phyloP scores from a whole-genome alignment of 2,888 invertebrate species.

The Scaptomyza polygonia region DNA sequence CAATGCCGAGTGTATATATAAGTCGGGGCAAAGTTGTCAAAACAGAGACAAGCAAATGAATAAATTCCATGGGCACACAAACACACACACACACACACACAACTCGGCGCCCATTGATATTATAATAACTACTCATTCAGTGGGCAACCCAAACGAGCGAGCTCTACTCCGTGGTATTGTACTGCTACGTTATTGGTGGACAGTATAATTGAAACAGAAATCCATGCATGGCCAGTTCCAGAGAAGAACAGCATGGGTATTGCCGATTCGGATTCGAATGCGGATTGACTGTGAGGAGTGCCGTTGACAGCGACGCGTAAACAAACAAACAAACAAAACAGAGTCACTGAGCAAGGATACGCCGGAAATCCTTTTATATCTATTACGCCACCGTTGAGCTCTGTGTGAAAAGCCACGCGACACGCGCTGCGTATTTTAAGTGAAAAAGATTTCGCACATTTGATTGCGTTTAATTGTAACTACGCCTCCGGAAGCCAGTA shows the following conservation, averaged over 20 bases:
- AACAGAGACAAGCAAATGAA: constrained; percentile 76
- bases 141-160: constrained; percentile 8
- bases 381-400: constrained; percentile 61
- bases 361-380: constrained; percentile 69
- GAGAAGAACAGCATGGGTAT: constrained; percentile 22
- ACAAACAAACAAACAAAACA: constrained; percentile 38
- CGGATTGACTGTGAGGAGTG: constrained; percentile 60
- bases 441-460: constrained; percentile 34
- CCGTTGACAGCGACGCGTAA: constrained; percentile 55
- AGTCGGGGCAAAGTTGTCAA: constrained; percentile 68
- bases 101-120: constrained; percentile 73
- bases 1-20: constrained; percentile 54
- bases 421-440: constrained; percentile 37
- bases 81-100: constrained; percentile 33
- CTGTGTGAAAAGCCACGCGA: constrained; percentile 63
- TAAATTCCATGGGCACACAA: constrained; percentile 69
- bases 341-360: constrained; percentile 46
- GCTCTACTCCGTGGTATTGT: constrained; percentile 10
- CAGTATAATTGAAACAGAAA: constrained; percentile 77
- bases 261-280: constrained; percentile 23
- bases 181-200: constrained; percentile 15
- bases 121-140: constrained; percentile 66
- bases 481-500: background rate
- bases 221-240: constrained; percentile 71
- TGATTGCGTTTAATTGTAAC: constrained; percentile 41